Evolutionary conservation across 1,140 invertebrate genomes (phyloP), one percentile per base, ranked within the genome.

Genomic region (Drosophila oshimai): DNA sequence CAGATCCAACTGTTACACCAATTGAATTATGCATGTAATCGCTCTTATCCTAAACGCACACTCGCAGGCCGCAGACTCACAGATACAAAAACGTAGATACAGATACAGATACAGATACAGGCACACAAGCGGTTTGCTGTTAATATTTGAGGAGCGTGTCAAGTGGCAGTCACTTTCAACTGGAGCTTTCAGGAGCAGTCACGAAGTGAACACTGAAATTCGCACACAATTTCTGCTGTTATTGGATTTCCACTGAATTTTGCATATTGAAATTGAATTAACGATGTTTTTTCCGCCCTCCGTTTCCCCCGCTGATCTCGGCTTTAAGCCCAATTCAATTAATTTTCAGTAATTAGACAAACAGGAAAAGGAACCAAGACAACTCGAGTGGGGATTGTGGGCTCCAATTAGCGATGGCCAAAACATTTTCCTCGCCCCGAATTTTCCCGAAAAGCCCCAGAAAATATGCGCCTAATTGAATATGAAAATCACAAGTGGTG

Each of bases 1-100:
- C 28, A 39, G 44, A 29, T 53, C 76, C 74, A 67, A 50, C 72
- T 80, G 81, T 68, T 76, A 79, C 75, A 74, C 62, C 76, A 87
- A 88, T 87, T 81, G 76, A 87, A 87, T 87, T 87, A 81, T 87
- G 83, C 76, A 81, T 81, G 76, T 81, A 87, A 87, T 87, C 76
- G 76, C 73, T 81, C 51, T 87, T 65, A 70, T 72, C 61, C 65
- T 58, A 75, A 74, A 41, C 64, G 58, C 49, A 62, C 45, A 73
- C 26, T 18, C 22, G 28, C 33, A 7, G n/a, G n/a, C n/a, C n/a
- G n/a, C n/a, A n/a, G n/a, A n/a, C n/a, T n/a, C 24, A 45, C 46
- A 51, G 4, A 28, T 42, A 72, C 13, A 55, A 17, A 1, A 41
- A 46, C 12, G 2, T 7, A 37, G 24, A 72, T 37, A 44, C 26